phyloP scores from a whole-genome alignment of 1,140 invertebrate genomes.

The Drosophila grimshawi region DNA sequence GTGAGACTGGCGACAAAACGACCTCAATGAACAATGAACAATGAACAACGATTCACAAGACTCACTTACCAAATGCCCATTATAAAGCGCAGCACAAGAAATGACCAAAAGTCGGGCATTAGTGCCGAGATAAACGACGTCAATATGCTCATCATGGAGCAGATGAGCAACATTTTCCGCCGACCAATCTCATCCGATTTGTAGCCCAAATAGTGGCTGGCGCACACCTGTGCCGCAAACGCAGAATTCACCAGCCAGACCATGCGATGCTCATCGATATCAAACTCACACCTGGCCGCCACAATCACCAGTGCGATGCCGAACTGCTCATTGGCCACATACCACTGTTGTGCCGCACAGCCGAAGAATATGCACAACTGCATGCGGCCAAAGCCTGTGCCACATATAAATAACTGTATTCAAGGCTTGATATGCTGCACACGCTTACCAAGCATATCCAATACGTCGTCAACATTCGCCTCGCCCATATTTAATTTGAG shows the following conservation, averaged over 20 bases:
- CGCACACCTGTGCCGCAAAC: conserved; percentile 21
- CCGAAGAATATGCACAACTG: conserved; percentile 23
- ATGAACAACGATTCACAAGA: neutral
- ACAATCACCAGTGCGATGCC: conserved; percentile 35
- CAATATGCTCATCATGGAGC: neutral
- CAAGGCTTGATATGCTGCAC: too few relatives aligned
- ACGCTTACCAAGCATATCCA: conserved; percentile 35
- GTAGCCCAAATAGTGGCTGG: conserved; percentile 28
- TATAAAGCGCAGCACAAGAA: conserved; percentile 29
- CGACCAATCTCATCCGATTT: conserved; percentile 50
- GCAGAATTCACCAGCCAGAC: conserved; percentile 18
- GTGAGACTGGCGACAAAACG: conserved; percentile 26
- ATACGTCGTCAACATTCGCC: conserved; percentile 26
- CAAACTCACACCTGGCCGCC: conserved; percentile 37
- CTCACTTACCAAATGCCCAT: conserved; percentile 54
- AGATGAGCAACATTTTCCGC: conserved; percentile 38
- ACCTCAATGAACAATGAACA: neutral
- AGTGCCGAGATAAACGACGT: conserved; percentile 33
- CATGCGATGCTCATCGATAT: conserved; percentile 3
- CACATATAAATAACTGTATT: neutral
- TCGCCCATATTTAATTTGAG: conserved; percentile 11
- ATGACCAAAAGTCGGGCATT: conserved; percentile 63
- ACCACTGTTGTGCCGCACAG: conserved; percentile 9
- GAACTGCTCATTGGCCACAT: conserved; percentile 49
- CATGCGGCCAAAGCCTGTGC: conserved; percentile 54